Conservation (phyloP, 2,888 invertebrate genomes). For the Drosophila tanythrix region DNA sequence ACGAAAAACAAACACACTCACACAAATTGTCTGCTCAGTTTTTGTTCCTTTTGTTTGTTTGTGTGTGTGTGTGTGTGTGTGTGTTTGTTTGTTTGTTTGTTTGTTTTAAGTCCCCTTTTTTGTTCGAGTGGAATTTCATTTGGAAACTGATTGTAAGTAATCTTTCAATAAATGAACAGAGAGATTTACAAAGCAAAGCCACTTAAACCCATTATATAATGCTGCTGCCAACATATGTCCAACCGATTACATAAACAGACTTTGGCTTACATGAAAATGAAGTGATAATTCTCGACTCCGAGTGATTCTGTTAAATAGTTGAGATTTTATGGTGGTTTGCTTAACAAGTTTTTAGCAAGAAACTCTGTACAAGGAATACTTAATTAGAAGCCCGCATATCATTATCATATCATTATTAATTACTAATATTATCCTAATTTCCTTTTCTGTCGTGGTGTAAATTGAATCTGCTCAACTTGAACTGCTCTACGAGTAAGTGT, state of each 20-base stretch:
- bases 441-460: no score
- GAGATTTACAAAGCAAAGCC: not conserved
- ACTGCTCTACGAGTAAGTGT: no score
- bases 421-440: no score
- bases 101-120: not conserved
- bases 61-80: not conserved
- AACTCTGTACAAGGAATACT: no score
- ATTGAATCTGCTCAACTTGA: no score
- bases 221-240: not conserved
- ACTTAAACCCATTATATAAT: not conserved
- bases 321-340: not conserved
- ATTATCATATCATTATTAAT: no score
- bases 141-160: not conserved
- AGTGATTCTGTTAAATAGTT: not conserved
- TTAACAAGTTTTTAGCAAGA: no score
- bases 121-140: slow-evolving; percentile 4
- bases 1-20: not conserved
- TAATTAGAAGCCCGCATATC: no score
- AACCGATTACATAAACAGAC: not conserved
- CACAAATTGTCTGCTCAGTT: not conserved
- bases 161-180: slow-evolving; percentile 2
- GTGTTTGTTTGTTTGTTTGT: not conserved
- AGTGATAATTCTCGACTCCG: not conserved
- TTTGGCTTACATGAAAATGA: not conserved
- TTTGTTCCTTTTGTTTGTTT: not conserved